Conservation (phyloP, 2,797 vertebrate species). For the Coregonus ussuriensis region DNA sequence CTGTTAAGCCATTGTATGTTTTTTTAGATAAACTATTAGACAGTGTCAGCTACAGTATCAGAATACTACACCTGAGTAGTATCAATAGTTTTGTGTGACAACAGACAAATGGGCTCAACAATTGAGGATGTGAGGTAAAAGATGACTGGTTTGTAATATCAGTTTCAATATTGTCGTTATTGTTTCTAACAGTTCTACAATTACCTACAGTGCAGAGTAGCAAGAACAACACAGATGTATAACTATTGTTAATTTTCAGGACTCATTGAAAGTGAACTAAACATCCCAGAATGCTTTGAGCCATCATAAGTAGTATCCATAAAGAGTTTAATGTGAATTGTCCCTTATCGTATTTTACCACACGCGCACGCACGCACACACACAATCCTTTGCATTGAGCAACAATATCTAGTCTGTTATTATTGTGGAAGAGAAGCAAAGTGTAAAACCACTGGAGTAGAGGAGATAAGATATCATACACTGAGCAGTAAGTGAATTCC, state of each 20-base stretch:
- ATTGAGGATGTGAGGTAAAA: neutral
- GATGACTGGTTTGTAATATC: neutral
- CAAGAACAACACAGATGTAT: too few relatives aligned
- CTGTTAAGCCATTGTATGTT: neutral
- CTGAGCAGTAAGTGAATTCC: neutral
- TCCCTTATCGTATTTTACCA: constrained; percentile 5
- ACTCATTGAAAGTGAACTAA: neutral
- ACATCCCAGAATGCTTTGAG: neutral
- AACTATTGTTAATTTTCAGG: too few relatives aligned
- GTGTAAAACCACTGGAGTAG: neutral
- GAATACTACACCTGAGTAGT: neutral
- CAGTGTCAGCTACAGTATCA: neutral
- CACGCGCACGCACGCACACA: neutral
- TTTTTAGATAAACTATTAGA: neutral
- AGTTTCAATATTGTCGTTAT: neutral
- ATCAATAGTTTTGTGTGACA: neutral
- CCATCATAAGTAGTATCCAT: too few relatives aligned
- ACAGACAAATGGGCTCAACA: neutral
- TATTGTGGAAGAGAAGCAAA: neutral
- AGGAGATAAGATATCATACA: neutral
- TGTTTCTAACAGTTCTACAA: too few relatives aligned
- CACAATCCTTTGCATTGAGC: neutral
- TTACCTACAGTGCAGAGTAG: too few relatives aligned
- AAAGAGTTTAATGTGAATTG: constrained; percentile 17
- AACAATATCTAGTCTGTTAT: neutral